phyloP scores from a whole-genome alignment of 2,888 invertebrate species.

The Pyralis farinalis region DNA sequence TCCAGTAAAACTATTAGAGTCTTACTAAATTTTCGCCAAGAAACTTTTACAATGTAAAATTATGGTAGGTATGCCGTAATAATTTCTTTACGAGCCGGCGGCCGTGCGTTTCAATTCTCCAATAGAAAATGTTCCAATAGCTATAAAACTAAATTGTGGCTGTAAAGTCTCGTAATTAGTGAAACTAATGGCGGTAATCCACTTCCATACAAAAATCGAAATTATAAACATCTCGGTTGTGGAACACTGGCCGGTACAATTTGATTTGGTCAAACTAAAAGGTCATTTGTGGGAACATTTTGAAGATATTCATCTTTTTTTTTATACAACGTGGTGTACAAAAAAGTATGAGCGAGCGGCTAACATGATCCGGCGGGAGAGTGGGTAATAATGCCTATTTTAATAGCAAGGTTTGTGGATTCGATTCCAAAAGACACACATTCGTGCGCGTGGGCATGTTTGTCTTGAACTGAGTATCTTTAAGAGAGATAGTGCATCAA shows the following conservation, averaged over 20 bases:
- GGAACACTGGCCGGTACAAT: slow-evolving; percentile 42
- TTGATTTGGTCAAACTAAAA: slow-evolving; percentile 21
- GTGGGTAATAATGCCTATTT: too few relatives aligned
- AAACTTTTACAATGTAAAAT: slow-evolving; percentile 53
- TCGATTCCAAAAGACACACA: too few relatives aligned
- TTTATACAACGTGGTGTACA: too few relatives aligned
- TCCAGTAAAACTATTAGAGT: background rate
- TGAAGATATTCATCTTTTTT: background rate
- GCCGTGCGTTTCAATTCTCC: slow-evolving; percentile 42
- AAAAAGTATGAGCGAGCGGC: too few relatives aligned
- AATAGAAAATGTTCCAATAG: slow-evolving; percentile 63
- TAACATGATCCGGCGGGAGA: too few relatives aligned
- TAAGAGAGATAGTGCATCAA: too few relatives aligned
- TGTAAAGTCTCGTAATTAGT: slow-evolving; percentile 73
- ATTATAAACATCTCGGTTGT: slow-evolving; percentile 46
- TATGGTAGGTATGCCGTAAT: slow-evolving; percentile 49
- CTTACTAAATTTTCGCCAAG: slow-evolving; percentile 25
- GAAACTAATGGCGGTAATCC: slow-evolving; percentile 70
- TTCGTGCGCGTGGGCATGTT: too few relatives aligned
- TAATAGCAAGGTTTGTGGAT: too few relatives aligned
- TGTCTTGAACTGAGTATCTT: too few relatives aligned
- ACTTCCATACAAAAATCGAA: slow-evolving; percentile 59
- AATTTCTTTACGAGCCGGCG: slow-evolving; percentile 55
- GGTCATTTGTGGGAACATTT: background rate
- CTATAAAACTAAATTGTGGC: slow-evolving; percentile 67